Conservation (phyloP, 1,140 invertebrate genomes). For the Daktulosphaira vitifoliae region DNA sequence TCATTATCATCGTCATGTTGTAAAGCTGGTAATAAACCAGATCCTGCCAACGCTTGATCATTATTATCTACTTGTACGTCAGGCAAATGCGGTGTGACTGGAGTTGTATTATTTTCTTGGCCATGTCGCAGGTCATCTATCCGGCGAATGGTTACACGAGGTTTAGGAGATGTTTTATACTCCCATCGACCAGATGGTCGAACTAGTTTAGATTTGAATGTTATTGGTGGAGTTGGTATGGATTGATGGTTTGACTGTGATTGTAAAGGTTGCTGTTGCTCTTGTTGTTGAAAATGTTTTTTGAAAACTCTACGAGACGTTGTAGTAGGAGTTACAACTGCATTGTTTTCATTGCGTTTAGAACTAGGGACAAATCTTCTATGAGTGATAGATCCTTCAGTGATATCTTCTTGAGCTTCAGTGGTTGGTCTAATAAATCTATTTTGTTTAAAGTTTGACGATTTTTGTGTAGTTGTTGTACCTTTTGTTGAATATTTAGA, state of each 20-base stretch:
- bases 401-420: constrained; percentile 33
- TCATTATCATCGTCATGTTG: constrained; percentile 46
- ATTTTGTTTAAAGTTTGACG: constrained; percentile 41
- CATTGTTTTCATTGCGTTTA: constrained; percentile 19
- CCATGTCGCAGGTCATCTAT: constrained; percentile 47
- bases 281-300: constrained; percentile 16
- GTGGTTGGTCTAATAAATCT: constrained; percentile 46
- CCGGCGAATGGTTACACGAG: constrained; percentile 69
- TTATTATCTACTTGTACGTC: constrained; percentile 36
- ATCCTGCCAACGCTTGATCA: constrained; percentile 38
- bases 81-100: constrained; percentile 40
- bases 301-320: not conserved
- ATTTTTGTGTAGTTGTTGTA: constrained; percentile 18
- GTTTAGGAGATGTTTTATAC: constrained; percentile 78
- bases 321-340: constrained; percentile 13
- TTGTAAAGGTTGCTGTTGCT: constrained; percentile 31
- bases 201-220: constrained; percentile 67
- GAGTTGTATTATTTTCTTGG: constrained; percentile 46
- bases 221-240: constrained; percentile 45
- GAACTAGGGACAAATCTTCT: constrained; percentile 3
- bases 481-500: constrained; percentile 15
- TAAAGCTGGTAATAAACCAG: constrained; percentile 36
- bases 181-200: constrained; percentile 61
- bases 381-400: not conserved
- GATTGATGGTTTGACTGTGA: constrained; percentile 11